phyloP scores from a whole-genome alignment of 1,140 invertebrate genomes.

The Drosophila mayri region DNA sequence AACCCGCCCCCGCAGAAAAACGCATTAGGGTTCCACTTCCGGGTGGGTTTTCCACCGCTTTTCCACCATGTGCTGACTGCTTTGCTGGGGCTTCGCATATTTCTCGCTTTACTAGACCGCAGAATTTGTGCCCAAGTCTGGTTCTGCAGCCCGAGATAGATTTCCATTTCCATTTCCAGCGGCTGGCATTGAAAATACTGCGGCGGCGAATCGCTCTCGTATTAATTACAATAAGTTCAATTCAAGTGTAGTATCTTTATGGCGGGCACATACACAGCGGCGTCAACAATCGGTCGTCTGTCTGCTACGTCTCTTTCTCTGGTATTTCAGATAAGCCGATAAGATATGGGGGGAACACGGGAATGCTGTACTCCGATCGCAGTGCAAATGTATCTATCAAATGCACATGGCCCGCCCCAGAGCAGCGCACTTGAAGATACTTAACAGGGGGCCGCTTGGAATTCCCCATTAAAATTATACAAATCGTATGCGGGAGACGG shows the following conservation, averaged over 20 bases:
- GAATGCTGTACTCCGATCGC: background rate
- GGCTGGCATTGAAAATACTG: conserved; percentile 42
- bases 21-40: conserved; percentile 60
- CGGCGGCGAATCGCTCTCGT: conserved; percentile 33
- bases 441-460: conserved; percentile 48
- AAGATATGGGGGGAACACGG: conserved; percentile 45
- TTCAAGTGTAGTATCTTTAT: conserved; percentile 70
- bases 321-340: conserved; percentile 71
- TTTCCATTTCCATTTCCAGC: conserved; percentile 51
- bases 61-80: conserved; percentile 18
- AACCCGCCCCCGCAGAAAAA: conserved; percentile 37
- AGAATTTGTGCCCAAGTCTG: conserved; percentile 48
- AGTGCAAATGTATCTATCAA: conserved; percentile 34
- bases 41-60: conserved; percentile 64
- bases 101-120: conserved; percentile 67
- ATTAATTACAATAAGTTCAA: conserved; percentile 75
- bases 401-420: conserved; percentile 42
- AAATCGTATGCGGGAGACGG: conserved; percentile 29
- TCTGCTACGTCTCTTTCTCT: conserved; percentile 33
- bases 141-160: conserved; percentile 43
- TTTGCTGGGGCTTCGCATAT: conserved; percentile 66
- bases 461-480: conserved; percentile 44
- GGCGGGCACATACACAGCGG: conserved; percentile 21
- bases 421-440: conserved; percentile 45
- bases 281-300: conserved; percentile 43